A percentile compares a stretch with the other conserved stretches of the same genome.
These are phyloP conservation scores for Acleris laterana DNA, from an alignment of 2,888 invertebrate species.

Conservation along the genomic window DNA sequence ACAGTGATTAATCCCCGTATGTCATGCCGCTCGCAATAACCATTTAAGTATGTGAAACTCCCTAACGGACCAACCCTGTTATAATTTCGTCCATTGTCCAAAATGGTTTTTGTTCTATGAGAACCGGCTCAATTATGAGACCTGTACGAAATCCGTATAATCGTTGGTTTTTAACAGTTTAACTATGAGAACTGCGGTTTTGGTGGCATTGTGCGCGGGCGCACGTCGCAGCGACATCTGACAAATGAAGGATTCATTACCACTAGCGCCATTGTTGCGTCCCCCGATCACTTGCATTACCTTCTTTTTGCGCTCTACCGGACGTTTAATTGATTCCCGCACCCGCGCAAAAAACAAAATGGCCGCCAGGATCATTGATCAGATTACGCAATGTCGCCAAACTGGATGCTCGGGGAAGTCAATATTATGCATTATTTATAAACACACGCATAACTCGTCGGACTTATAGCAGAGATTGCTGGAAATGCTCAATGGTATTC, in stretches of 20 bases:
- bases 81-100: conserved; percentile 82
- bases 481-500: conserved; percentile 35
- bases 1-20: conserved; percentile 75
- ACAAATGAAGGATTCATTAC: conserved; percentile 64
- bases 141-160: conserved; percentile 78
- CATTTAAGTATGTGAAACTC: conserved; percentile 81
- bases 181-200: conserved; percentile 80
- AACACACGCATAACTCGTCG: conserved; percentile 56
- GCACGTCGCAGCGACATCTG: conserved; percentile 49
- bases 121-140: conserved; percentile 81
- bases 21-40: conserved; percentile 75
- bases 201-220: conserved; percentile 69
- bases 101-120: conserved; percentile 78
- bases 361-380: conserved; percentile 76
- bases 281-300: conserved; percentile 55
- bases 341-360: conserved; percentile 63
- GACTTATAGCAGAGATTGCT: conserved; percentile 39
- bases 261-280: conserved; percentile 53
- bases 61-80: conserved; percentile 74
- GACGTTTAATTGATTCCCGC: conserved; percentile 75
- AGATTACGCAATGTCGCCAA: conserved; percentile 79
- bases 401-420: conserved; percentile 74
- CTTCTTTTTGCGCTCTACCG: conserved; percentile 63
- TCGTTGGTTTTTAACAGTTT: conserved; percentile 79
- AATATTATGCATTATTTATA: conserved; percentile 74